Base-by-base conservation (phyloP, 2,888 invertebrate species). In the Drosophila koepferae region DNA sequence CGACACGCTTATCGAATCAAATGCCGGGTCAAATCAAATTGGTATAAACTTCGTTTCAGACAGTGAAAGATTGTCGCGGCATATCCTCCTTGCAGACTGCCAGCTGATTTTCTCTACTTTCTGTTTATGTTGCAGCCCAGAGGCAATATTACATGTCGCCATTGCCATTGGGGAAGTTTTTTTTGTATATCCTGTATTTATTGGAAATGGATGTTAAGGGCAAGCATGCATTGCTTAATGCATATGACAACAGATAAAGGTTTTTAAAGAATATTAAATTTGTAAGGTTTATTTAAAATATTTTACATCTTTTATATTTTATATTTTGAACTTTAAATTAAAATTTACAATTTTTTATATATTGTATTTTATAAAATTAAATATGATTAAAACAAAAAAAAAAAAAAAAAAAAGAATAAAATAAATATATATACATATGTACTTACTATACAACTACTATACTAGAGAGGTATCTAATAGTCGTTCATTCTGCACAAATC, bases 1-100 rank as follows among this genome's bases (percentile, higher is more conserved):
- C 72, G 63, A 63, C 61, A 63, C 74, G 85, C 89, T 86, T 86
- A 89, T 86, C 89, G 85, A 87, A 86, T 86, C 85, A 86, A 84
- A 81, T 87, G 80, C 75, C 75, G 72, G 72, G 88, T 66, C 66
- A 89, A 88, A 89, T 89, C 86, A 87, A 86, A 86, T 86, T 86
- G 85, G 62, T 71, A 75, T 86, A 87, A 86, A 87, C 89, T 89
- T 62, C 80, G 89, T 86, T 86, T 77, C 68, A 84, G 77, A 81
- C 85, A 86, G 49, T 86, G 85, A 89, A 89, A 86, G 85, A 86
- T 89, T 89, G 89, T 81, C 85, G 87, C 82, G 74, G 71, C 65
- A 81, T 67, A 74, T 72, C 63, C 20, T 77, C 28, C 28, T 62
- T 66, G 65, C 81, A 63, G 80, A 62, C 72, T 55, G 67, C 44